Base-by-base conservation (phyloP, 2,113 vertebrate species). In the Blennius ocellaris region DNA sequence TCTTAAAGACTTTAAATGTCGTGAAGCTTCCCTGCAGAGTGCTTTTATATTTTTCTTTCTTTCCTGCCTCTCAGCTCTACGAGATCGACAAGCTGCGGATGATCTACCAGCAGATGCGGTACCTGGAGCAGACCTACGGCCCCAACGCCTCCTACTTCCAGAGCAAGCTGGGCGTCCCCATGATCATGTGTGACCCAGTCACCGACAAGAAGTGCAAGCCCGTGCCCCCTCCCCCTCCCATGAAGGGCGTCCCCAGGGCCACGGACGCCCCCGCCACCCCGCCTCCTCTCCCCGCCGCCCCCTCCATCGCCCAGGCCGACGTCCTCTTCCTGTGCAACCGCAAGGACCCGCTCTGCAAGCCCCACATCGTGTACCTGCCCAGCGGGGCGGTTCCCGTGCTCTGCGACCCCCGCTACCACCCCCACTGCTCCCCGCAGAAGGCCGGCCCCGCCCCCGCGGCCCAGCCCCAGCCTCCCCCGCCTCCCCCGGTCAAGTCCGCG, bases 51-150 rank as follows among this genome's bases (percentile, higher is more conserved):
- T n/a, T n/a, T n/a, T n/a, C n/a, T n/a, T n/a, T n/a, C n/a, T n/a
- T n/a, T n/a, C n/a, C 21, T 30, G 2, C 2, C 21, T 30, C 21
- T 48, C 87, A 95, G 94, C 80, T 95, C 39, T 95, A 95, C 48
- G 94, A 95, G 82, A 94, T 94, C 0, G 94, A 95, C 85, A 90
- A 88, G 76, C 90, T 95, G 86, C 81, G 94, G 73, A 93, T 94
- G 88, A 76, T 93, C 66, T 95, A 95, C 88, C 93, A 94, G 88
- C 93, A 95, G 86, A 95, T 95, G 94, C 83, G 94, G 10, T 81
- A 90, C 49, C 82, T 95, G 73, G 94, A 95, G 68, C 78, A 93
- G 1, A 75, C 87, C 11, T 89, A 94, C 0, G 94, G 94, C 11
- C 92, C 94, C 6, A 67, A 94, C n/a, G 94, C 94, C 6, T 84